These are phyloP conservation scores for Watsonalla binaria DNA, from an alignment of 2,888 invertebrate genomes.

Conservation along the genomic window DNA sequence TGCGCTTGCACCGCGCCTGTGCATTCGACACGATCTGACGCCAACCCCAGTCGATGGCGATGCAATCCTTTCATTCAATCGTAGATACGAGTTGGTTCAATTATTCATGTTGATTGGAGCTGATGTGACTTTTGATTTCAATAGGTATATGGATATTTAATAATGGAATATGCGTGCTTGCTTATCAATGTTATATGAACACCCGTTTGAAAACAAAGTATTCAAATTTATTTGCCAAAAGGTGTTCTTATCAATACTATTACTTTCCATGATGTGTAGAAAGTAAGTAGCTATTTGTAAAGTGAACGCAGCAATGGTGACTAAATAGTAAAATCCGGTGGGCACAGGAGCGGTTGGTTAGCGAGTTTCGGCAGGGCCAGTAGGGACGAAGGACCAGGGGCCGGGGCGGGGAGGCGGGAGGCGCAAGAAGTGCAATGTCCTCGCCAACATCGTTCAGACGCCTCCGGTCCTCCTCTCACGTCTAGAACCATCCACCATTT, in stretches of 20 bases:
- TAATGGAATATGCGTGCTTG: too few relatives aligned
- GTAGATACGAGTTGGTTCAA: slow-evolving; percentile 2
- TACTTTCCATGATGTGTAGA: slow-evolving; percentile 9
- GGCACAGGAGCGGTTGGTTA: slow-evolving; percentile 53
- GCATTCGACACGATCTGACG: slow-evolving; percentile 25
- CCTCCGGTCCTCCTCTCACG: slow-evolving; percentile 49
- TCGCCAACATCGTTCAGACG: slow-evolving; percentile 71
- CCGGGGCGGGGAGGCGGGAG: slow-evolving; percentile 36
- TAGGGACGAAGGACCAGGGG: slow-evolving; percentile 61
- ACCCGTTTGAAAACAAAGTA: too few relatives aligned
- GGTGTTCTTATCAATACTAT: too few relatives aligned
- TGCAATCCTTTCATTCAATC: slow-evolving; percentile 38
- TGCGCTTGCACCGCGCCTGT: slow-evolving; percentile 36
- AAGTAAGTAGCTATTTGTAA: slow-evolving; percentile 12
- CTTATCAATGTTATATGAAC: too few relatives aligned
- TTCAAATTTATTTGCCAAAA: too few relatives aligned
- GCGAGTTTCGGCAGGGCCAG: slow-evolving; percentile 66
- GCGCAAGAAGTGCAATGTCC: slow-evolving; percentile 74
- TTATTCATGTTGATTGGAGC: background rate
- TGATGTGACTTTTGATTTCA: background rate
- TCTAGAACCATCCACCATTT: slow-evolving; percentile 51
- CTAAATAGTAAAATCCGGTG: slow-evolving; percentile 73
- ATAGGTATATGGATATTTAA: too few relatives aligned
- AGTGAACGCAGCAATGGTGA: slow-evolving; percentile 32
- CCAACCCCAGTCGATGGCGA: slow-evolving; percentile 18